These are phyloP conservation scores for Puntigrus tetrazona DNA, from an alignment of 2,113 vertebrate genomes.

Conservation along the genomic window DNA sequence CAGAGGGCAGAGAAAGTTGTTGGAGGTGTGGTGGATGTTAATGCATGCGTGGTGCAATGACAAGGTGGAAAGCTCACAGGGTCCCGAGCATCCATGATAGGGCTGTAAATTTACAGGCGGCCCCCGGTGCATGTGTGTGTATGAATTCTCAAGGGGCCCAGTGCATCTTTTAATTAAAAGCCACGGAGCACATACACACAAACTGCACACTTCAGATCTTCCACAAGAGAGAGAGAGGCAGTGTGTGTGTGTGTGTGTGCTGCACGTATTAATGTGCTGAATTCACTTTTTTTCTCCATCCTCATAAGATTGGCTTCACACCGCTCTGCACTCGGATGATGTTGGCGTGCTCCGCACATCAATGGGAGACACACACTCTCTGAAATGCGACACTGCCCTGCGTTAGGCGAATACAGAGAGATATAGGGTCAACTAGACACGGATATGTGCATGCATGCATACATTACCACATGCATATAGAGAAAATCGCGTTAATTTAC, in stretches of 20 bases:
- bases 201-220: not conserved
- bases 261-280: slow-evolving; percentile 43
- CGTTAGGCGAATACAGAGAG: slow-evolving; percentile 26
- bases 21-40: slow-evolving; percentile 14
- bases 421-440: not conserved
- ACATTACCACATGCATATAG: not conserved
- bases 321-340: slow-evolving; percentile 35
- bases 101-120: slow-evolving; percentile 2
- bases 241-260: not conserved
- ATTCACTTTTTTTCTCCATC: slow-evolving; percentile 40
- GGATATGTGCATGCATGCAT: not conserved
- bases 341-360: slow-evolving; percentile 42
- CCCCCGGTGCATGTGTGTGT: slow-evolving; percentile 29
- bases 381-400: slow-evolving; percentile 37
- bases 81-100: slow-evolving; percentile 10
- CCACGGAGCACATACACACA: slow-evolving; percentile 24
- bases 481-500: not conserved
- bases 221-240: not conserved
- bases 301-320: slow-evolving; percentile 42
- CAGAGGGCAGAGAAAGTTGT: slow-evolving; percentile 27
- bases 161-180: slow-evolving; percentile 47
- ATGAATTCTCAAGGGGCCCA: slow-evolving; percentile 21
- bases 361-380: slow-evolving; percentile 27
- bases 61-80: not conserved
- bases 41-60: slow-evolving; percentile 16